phyloP scores from a whole-genome alignment of 1,140 invertebrate genomes.

The Ooceraea biroi region DNA sequence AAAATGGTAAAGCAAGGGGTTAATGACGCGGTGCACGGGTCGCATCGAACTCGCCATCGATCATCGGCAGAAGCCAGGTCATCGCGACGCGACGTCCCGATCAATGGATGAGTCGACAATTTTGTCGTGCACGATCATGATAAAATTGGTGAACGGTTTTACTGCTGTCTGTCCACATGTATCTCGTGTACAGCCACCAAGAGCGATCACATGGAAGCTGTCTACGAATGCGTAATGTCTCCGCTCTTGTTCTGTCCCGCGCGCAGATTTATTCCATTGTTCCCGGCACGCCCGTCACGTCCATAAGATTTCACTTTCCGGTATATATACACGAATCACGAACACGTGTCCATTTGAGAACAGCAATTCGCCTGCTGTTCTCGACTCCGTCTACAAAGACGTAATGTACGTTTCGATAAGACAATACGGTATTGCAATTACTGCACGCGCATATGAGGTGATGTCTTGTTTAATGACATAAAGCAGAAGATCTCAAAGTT shows the following conservation, averaged over 20 bases:
- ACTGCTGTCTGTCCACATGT: neutral
- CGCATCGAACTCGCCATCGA: slow-evolving; percentile 11
- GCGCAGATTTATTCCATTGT: slow-evolving; percentile 52
- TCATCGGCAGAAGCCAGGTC: neutral
- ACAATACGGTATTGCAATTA: neutral
- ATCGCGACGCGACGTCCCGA: too few species aligned
- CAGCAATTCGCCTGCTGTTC: slow-evolving; percentile 6
- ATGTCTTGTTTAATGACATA: too few species aligned
- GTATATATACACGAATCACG: neutral
- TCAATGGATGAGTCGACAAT: slow-evolving; percentile 40
- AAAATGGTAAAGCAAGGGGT: neutral
- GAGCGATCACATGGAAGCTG: neutral
- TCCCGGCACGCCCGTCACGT: slow-evolving; percentile 64
- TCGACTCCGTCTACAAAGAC: neutral
- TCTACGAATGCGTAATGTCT: neutral
- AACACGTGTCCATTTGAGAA: slow-evolving; percentile 23
- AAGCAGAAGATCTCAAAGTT: too few species aligned
- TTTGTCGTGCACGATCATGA: slow-evolving; percentile 23
- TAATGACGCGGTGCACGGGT: neutral
- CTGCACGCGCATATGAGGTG: too few species aligned
- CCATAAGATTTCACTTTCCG: slow-evolving; percentile 62
- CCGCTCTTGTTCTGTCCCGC: neutral
- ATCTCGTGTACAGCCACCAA: neutral
- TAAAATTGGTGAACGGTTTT: slow-evolving; percentile 19
- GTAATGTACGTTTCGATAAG: slow-evolving; percentile 19